Base-by-base conservation (phyloP, 2,888 invertebrate genomes). In the Calameuta filiformis region DNA sequence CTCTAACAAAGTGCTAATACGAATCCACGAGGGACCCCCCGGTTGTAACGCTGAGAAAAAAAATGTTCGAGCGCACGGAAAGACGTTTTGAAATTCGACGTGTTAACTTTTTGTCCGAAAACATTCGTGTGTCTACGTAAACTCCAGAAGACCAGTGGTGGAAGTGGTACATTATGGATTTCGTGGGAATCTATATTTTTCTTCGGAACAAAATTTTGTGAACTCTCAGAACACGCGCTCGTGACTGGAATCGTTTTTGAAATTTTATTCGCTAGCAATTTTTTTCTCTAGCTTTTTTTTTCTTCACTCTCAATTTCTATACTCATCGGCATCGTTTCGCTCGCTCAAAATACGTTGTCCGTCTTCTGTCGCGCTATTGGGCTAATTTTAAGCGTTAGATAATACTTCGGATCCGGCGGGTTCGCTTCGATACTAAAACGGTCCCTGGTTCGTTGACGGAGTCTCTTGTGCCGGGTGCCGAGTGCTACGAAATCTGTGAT, bases 351-450 rank as follows among this genome's bases (percentile, higher is more conserved):
- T 56, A 56, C 23, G 23, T 2, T 56, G 23, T 15, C 23, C 56
- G 56, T 56, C 9, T 56, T 56, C 56, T 23, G 23, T 56, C 56
- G 9, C 9, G 31, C 71, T 31, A 71, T 71, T 34, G 71, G 82
- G 85, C 90, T 90, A 91, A 90, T 89, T 91, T 90, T 91, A 91
- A 90, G 89, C 90, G 90, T 91, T 91, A 91, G 90, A 91, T 91
- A 91, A 91, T 88, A 88, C 85, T 2, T 15, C 37, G 84, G 69
- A 56, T 79, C 73, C 85, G 81, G 76, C 81, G 83, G 73, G 73
- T 68, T 71, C 69, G 77, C 76, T 80, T 81, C 78, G 80, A 82
- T 83, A 83, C 82, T 81, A 83, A 83, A 83, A 83, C 81, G 83
- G 83, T 79, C 78, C 68, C 37, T 35, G 30, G 56, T 34, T 56